Evolutionary conservation across 1,140 invertebrate genomes (phyloP), one percentile per base, ranked within the genome.

Genomic region (Achatina immaculata): DNA sequence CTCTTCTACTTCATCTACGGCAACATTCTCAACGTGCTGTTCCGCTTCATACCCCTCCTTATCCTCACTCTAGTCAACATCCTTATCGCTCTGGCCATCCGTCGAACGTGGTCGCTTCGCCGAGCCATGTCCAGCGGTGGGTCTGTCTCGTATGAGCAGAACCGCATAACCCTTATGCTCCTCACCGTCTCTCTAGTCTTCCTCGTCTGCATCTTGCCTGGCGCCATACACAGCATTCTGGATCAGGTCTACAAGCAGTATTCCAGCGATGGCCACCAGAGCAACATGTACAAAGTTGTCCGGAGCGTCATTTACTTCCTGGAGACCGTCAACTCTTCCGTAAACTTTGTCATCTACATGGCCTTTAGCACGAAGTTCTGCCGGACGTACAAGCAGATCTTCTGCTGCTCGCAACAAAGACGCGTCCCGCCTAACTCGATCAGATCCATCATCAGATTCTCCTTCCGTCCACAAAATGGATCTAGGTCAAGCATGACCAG

Each of bases 261-360:
- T 75, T 84, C 83, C 0, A 72, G 81, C 48, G 45, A 84, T 43
- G 86, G 87, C 24, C 69, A 82, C 19, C 58, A 82, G 34, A 73
- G 79, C 40, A 86, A 88, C 80, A 75, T 88, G 16, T 86, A 85
- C 81, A 71, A 81, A 40, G 83, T 83, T 28, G 69, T 89, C 21
- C 83, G 85, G 1, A 84, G 78, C 45, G 81, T 88, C 14, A 88
- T 85, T 1, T 89, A 85, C 66, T 84, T 88, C 38, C 76, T 88
- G 40, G 88, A 89, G 72, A 88, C 87, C 0, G 48, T 88, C 19
- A 89, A 88, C 62, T 89, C 87, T 4, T 87, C 88, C 1, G 81
- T 89, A 1, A 89, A 89, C 78, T 89, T 89, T 36, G 72, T 89
- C 45, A 89, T 89, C 65, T 89, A 89, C 78, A 89, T 89, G 87